Evolutionary conservation across 1,140 invertebrate species (phyloP).

Genomic region (Leptopilina clavipes): DNA sequence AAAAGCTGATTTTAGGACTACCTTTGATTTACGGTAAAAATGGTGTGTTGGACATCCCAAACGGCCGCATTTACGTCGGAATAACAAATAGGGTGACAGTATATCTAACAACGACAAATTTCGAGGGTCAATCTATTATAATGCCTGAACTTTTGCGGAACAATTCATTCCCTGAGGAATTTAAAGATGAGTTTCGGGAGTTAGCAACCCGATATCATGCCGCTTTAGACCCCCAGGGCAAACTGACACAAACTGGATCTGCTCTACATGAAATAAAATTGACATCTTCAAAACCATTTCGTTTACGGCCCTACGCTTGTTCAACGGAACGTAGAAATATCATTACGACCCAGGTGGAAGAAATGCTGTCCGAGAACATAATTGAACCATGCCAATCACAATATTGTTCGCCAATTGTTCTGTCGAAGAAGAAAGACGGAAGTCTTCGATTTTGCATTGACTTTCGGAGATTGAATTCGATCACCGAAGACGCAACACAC

Average conservation of each 20-base stretch:
- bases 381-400: conserved; percentile 42
- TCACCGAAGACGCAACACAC: conserved; percentile 34
- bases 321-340: no score
- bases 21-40: no score
- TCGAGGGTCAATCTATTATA: no score
- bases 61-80: background rate
- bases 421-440: conserved; percentile 41
- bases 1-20: no score
- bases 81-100: background rate
- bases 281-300: background rate
- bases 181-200: background rate
- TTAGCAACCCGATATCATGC: background rate
- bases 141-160: background rate
- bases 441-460: conserved; percentile 40
- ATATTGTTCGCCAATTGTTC: conserved; percentile 36
- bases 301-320: background rate
- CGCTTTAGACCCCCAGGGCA: background rate
- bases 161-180: background rate
- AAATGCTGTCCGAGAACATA: conserved; percentile 37
- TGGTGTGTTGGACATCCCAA: no score
- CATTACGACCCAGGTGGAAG: conserved; percentile 43
- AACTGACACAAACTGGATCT: background rate
- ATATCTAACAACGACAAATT: background rate
- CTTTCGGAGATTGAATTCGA: conserved; percentile 38
- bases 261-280: background rate